Base-by-base conservation (phyloP, 2,113 vertebrate species). In the Opisthocomus hoazin region DNA sequence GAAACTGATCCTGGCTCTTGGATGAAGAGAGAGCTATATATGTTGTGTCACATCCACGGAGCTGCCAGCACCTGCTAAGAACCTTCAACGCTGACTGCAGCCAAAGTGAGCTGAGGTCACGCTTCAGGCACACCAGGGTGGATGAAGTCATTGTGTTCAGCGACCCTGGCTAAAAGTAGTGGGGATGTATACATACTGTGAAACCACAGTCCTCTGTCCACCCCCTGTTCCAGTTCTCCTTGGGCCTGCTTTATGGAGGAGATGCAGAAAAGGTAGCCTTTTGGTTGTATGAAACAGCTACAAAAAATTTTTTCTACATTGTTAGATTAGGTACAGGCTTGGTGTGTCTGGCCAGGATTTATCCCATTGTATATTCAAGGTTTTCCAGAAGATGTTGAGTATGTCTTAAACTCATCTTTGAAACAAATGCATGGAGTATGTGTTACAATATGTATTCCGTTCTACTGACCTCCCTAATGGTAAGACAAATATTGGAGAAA, bases 61-160 rank as follows among this genome's bases (percentile, higher is more conserved):
- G 89, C 95, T 93, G 94, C 95, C 91, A 96, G 91, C 96, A 96
- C 94, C 96, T 96, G 95, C 89, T 94, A 96, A 94, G 95, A 96
- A 84, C 93, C 95, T 94, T 95, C 96, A 97, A 89, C 86, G 86
- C 56, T 51, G 92, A 58, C 56, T 84, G 94, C 93, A 95, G 88
- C 90, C 93, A 89, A 93, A 93, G 94, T 90, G 96, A 96, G 85
- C 83, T 96, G 90, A 95, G 94, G 93, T 93, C 94, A 94, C 22
- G 21, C 92, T 92, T 93, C 88, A 90, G 86, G 88, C 92, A 88
- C 54, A 71, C 82, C 86, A 81, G 88, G 64, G 70, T 56, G 61
- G 87, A 89, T 95, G 93, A 94, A 96, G 79, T 94, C 91, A 96
- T 94, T 94, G 88, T 94, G 88, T 46, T 95, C 90, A 92, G 82